Conservation (phyloP, 1,140 invertebrate species). For the Lordiphosa mommai region DNA sequence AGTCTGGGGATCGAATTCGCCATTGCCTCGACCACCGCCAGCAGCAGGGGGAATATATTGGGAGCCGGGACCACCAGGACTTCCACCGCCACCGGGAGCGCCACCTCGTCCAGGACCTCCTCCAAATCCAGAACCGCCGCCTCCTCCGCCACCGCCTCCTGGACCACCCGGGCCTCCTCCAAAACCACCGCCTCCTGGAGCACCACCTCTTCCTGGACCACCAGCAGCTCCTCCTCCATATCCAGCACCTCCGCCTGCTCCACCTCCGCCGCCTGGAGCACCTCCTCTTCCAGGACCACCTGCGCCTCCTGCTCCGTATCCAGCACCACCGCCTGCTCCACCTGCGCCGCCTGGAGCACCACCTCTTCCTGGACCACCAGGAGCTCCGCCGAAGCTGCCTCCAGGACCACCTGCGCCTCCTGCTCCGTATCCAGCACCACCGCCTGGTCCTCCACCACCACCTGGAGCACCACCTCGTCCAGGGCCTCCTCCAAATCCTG, state of each 20-base stretch:
- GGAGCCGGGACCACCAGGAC: constrained; percentile 43
- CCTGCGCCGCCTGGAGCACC: constrained; percentile 15
- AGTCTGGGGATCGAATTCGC: constrained; percentile 73
- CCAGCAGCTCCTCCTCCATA: constrained; percentile 47
- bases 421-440: constrained; percentile 71
- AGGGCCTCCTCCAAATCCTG: constrained; percentile 29
- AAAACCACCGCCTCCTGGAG: constrained; percentile 21
- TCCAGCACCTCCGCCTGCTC: constrained; percentile 44
- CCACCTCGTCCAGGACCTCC: constrained; percentile 18
- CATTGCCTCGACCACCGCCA: constrained; percentile 65
- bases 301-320: constrained; percentile 67
- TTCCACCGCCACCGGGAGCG: constrained; percentile 64
- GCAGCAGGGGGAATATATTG: constrained; percentile 60
- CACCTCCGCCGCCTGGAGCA: constrained; percentile 77
- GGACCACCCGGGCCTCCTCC: background rate
- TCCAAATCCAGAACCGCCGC: constrained; percentile 26
- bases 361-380: constrained; percentile 70
- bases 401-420: constrained; percentile 56
- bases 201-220: too few species aligned
- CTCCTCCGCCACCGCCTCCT: constrained; percentile 39
- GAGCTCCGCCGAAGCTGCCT: constrained; percentile 47
- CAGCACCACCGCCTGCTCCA: constrained; percentile 56
- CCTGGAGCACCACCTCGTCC: constrained; percentile 41
- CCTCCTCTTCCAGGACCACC: constrained; percentile 71
- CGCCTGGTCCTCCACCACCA: constrained; percentile 60